A percentile compares a stretch with the other conserved stretches of the same genome.
These are phyloP conservation scores for Pristionchus entomophagus DNA, from an alignment of 2,888 invertebrate genomes.

Conservation along the genomic window DNA sequence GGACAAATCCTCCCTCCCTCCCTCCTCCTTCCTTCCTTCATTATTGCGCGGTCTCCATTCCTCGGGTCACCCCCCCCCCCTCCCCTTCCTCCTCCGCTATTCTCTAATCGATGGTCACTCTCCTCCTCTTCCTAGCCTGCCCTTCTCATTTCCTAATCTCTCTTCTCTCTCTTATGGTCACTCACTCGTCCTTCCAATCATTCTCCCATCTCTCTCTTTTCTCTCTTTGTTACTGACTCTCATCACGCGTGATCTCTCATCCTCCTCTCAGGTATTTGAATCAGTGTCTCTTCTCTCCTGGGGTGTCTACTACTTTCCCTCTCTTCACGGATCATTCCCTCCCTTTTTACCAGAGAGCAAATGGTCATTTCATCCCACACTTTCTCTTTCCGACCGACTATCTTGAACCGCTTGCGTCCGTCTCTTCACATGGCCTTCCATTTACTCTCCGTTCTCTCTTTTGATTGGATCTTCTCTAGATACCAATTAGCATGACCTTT, in stretches of 20 bases:
- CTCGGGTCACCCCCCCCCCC: not conserved
- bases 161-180: constrained; percentile 10
- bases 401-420: not conserved
- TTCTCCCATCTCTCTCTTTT: not conserved
- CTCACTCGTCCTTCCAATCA: not conserved
- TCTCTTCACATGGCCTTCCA: not conserved
- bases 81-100: not conserved
- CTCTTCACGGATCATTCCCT: not conserved
- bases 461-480: not conserved
- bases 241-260: not conserved
- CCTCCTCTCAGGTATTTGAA: not conserved
- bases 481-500: constrained; percentile 13
- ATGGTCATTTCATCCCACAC: no score
- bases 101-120: constrained; percentile 32
- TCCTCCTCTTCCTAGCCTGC: not conserved
- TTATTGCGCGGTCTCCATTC: not conserved
- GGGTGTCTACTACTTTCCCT: not conserved
- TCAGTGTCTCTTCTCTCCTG: not conserved
- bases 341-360: not conserved
- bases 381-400: no score
- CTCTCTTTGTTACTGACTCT: not conserved
- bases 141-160: constrained; percentile 37
- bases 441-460: not conserved
- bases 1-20: not conserved
- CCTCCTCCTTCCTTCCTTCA: not conserved